Evolutionary conservation across 2,797 vertebrate species (phyloP), one percentile per base, ranked within the genome.

Genomic region (Mycteria americana): DNA sequence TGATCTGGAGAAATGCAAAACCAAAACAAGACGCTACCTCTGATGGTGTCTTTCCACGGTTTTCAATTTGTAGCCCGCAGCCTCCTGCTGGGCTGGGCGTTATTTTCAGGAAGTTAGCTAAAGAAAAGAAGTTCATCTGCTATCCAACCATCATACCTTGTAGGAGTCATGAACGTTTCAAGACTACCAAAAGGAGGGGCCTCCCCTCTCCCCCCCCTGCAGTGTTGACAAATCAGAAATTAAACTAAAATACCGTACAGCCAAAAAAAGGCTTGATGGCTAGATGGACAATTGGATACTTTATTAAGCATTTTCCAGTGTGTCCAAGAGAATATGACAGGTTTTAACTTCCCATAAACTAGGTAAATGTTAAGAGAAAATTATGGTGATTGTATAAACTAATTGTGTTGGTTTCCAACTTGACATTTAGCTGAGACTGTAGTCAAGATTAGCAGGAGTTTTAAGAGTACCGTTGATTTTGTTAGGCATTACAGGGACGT

Each of bases 401-500:
- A 41, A 88, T 37, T 11, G 15, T 68, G 16, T 35, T 77, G 54
- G 25, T 43, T 73, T 93, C 39, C 65, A 46, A 28, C 54, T 22
- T 59, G 30, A 37, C 41, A 23, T 41, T 50, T 27, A 74, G 18
- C 51, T 51, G 46, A 31, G 56, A 35, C 16, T 17, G 3, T 14
- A 51, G 21, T 31, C 10, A 60, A 75, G 77, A 87, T 68, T 4
- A 73, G 23, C 23, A 57, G 22, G 54, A 62, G 4, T n/a, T 89
- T n/a, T 23, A 68, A 48, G 10, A 30, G 6, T 10, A 28, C 18
- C 1, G 2, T 27, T 24, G 24, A 28, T 82, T 83, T 76, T 3
- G 2, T 46, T 7, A 27, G 30, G 18, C 10, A 2, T 73, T 68
- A n/a, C 18, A 39, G 23, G 27, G 18, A 43, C 24, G 5, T 0